These are phyloP conservation scores for Platygyra sinensis DNA, from an alignment of 64 coral and sea anemone genomes.

Conservation along the genomic window DNA sequence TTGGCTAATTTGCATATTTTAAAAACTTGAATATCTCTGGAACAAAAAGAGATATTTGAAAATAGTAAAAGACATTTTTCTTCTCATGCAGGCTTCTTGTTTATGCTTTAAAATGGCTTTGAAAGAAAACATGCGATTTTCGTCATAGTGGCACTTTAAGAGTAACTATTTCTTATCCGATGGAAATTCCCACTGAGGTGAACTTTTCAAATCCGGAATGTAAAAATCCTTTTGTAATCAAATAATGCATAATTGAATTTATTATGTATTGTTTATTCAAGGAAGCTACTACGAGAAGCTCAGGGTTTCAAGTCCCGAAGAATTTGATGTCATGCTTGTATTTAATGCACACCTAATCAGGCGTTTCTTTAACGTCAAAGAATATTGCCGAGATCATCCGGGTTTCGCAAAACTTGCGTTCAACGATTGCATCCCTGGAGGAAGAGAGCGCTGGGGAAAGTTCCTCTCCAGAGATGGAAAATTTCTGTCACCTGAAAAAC, in stretches of 20 bases:
- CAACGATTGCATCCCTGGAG: neutral
- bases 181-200: too few species aligned
- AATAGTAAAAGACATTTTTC: too few species aligned
- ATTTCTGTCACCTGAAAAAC: conserved; percentile 52
- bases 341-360: neutral
- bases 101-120: too few species aligned
- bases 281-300: conserved; percentile 19
- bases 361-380: neutral
- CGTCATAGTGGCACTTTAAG: too few species aligned
- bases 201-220: neutral
- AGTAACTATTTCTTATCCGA: too few species aligned
- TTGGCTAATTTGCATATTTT: too few species aligned
- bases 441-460: neutral
- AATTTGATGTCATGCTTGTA: conserved; percentile 12
- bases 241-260: neutral
- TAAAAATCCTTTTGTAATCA: neutral
- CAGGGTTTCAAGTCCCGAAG: neutral
- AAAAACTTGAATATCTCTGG: too few species aligned
- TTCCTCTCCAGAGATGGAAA: conserved; percentile 43
- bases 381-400: neutral
- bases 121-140: too few species aligned
- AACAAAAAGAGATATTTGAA: too few species aligned
- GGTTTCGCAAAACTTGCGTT: conserved; percentile 4
- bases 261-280: neutral
- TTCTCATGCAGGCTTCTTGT: too few species aligned